phyloP scores from a whole-genome alignment of 2,888 invertebrate species.

The Ernsta delagoae region DNA sequence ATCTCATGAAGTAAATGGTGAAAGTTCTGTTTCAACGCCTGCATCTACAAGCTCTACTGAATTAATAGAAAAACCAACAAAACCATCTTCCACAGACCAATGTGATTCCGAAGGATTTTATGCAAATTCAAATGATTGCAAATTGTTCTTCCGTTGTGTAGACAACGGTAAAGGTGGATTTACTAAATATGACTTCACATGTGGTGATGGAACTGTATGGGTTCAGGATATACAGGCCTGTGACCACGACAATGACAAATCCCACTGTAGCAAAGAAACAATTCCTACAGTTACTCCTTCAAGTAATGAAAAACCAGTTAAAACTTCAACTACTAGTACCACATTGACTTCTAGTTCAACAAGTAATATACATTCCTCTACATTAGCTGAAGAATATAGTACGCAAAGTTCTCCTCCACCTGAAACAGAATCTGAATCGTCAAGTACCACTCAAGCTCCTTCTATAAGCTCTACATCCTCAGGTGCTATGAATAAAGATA shows the following conservation, averaged over 20 bases:
- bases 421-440: constrained; percentile 30
- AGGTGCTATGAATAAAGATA: constrained; percentile 25
- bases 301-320: constrained; percentile 24
- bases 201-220: constrained; percentile 86
- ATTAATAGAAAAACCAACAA: constrained; percentile 21
- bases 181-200: constrained; percentile 81
- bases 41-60: constrained; percentile 17
- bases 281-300: constrained; percentile 1
- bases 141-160: constrained; percentile 80
- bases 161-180: constrained; percentile 68
- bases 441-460: constrained; percentile 20
- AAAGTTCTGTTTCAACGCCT: constrained; percentile 6
- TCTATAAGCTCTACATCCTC: not conserved
- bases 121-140: constrained; percentile 37
- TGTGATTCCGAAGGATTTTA: constrained; percentile 45
- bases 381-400: constrained; percentile 38
- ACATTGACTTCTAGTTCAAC: constrained; percentile 35
- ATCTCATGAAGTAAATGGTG: constrained; percentile 9
- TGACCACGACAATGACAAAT: constrained; percentile 63
- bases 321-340: constrained; percentile 17
- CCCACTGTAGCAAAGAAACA: constrained; percentile 19
- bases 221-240: constrained; percentile 83
- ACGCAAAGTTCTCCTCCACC: constrained; percentile 3
- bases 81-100: constrained; percentile 22
- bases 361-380: constrained; percentile 22